A percentile compares a stretch with the other conserved stretches of the same genome.
Conservation (phyloP, 2,113 vertebrate species). For the Heterotis niloticus region DNA sequence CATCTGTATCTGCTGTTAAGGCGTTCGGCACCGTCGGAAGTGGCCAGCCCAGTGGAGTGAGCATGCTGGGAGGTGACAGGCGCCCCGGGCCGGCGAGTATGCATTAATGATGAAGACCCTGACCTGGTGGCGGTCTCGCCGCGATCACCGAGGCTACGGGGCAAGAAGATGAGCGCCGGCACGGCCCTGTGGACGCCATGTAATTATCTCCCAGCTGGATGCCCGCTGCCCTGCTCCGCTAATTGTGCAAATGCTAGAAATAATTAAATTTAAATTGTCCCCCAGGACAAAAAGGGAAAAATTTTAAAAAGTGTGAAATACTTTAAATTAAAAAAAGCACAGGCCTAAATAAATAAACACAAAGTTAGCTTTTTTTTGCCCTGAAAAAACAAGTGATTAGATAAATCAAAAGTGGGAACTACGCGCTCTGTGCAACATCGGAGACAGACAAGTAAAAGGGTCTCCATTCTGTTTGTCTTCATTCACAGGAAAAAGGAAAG, state of each 20-base stretch:
- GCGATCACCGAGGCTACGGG: background rate
- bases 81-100: background rate
- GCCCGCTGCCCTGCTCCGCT: slow-evolving; percentile 12
- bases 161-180: background rate
- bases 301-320: background rate
- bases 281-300: slow-evolving; percentile 25
- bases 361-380: background rate
- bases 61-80: background rate
- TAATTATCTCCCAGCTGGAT: slow-evolving; percentile 29
- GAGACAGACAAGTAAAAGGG: background rate
- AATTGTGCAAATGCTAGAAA: slow-evolving; percentile 26
- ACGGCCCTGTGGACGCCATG: slow-evolving; percentile 14
- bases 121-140: background rate
- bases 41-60: background rate
- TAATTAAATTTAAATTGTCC: slow-evolving; percentile 26
- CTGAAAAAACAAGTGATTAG: background rate
- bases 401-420: background rate
- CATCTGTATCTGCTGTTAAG: background rate
- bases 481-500: background rate
- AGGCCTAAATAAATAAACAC: background rate
- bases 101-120: slow-evolving; percentile 12
- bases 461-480: background rate
- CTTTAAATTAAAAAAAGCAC: background rate
- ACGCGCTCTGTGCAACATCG: background rate
- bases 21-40: background rate